Evolutionary conservation across 2,113 vertebrate species (phyloP), one percentile per base, ranked within the genome.

Genomic region (Nerophis ophidion): DNA sequence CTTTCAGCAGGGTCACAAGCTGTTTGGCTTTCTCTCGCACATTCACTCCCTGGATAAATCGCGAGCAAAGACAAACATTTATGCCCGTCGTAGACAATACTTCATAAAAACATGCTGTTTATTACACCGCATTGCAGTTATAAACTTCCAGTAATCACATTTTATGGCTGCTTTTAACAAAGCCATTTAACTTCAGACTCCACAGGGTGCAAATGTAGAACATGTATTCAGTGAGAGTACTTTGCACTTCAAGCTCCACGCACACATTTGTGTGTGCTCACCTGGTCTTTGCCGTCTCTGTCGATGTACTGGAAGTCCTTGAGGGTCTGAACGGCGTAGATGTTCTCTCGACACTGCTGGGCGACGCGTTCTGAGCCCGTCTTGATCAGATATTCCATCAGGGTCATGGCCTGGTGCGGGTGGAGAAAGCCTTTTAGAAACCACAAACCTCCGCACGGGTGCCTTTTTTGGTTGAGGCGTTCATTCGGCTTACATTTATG

Each of bases 301-400:
- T 96, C 94, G 64, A 96, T 93, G 17, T 90, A 96, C 80, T 96
- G 94, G 73, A 95, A 96, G 79, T 95, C 94, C 83, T 95, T 95
- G 19, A 96, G 89, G 0, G 94, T 96, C 82, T 96, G 94, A 70
- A 96, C 92, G 3, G 94, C 93, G 1, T 95, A 96, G 67, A 96
- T 95, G 80, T 96, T 96, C 82, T 96, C 94, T 81, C 93, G 86
- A 85, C 94, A 96, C 79, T 96, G 94, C 72, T 95, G 94, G 0
- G 94, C 93, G 34, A 96, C 93, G 0, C 94, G 91, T 86, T 95
- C 94, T 7, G 94, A 95, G 70, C 94, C 94, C 0, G 94, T 96
- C 89, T 96, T 96, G 66, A 96, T 94, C 68, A 96, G 88, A 83
- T 96, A 96, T 81, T 96, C 94, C 93, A 95, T 94, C 72, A 96